Conservation (phyloP, 1,140 invertebrate genomes). For the Megalopta genalis region DNA sequence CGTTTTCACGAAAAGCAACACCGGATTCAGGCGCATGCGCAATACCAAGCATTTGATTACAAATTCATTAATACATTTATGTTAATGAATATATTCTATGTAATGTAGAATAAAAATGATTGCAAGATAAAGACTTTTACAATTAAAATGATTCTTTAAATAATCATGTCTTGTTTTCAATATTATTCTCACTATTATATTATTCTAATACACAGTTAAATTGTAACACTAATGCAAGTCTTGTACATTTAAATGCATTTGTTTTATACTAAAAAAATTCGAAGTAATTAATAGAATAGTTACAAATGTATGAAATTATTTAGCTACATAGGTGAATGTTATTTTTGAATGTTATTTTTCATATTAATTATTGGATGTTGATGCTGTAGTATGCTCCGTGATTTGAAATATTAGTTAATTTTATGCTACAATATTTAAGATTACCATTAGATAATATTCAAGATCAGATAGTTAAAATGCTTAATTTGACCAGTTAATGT, state of each 20-base stretch:
- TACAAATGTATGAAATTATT: neutral
- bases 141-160: neutral
- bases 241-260: neutral
- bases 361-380: too few relatives aligned
- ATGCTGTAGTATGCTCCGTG: too few relatives aligned
- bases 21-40: conserved; percentile 23
- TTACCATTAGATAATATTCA: too few relatives aligned
- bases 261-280: too few relatives aligned
- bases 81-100: neutral
- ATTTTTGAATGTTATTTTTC: too few relatives aligned
- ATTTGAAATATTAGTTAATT: too few relatives aligned
- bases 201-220: too few relatives aligned
- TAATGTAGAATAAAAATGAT: neutral
- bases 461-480: too few relatives aligned
- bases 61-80: neutral
- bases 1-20: conserved; percentile 2
- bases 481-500: too few relatives aligned
- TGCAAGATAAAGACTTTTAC: neutral
- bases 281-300: neutral
- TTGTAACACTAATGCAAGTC: neutral
- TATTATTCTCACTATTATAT: too few relatives aligned
- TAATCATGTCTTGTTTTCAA: too few relatives aligned
- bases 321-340: neutral
- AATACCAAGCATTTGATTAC: neutral
- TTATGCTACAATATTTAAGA: too few relatives aligned